These are phyloP conservation scores for Sebastes nivosus DNA, from an alignment of 2,797 vertebrate genomes.

Conservation along the genomic window DNA sequence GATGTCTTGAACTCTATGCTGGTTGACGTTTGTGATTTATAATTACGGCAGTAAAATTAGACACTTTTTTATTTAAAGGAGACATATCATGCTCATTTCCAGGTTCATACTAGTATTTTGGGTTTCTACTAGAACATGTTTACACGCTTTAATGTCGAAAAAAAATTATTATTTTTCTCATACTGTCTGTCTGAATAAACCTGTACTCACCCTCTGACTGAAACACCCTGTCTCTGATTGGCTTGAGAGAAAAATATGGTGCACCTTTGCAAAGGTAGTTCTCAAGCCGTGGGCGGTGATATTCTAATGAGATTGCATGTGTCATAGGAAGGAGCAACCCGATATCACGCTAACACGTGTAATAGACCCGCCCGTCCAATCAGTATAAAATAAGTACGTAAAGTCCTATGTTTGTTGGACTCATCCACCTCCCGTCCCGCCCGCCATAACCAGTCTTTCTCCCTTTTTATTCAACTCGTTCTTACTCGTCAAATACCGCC, in stretches of 20 bases:
- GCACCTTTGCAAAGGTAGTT: background rate
- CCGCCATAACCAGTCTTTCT: no score
- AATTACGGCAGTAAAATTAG: slow-evolving; percentile 1
- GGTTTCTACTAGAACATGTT: background rate
- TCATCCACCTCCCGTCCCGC: no score
- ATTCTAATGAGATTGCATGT: background rate
- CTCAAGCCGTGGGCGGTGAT: background rate
- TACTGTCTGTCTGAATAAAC: background rate
- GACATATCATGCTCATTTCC: no score
- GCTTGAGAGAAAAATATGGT: background rate
- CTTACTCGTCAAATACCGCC: no score
- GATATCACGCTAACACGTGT: no score
- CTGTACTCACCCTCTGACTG: no score
- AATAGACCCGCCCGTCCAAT: no score
- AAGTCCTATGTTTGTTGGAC: no score
- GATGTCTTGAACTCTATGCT: background rate
- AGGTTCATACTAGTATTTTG: background rate
- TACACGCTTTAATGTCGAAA: background rate
- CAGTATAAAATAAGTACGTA: no score
- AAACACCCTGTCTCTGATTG: background rate
- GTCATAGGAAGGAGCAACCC: no score
- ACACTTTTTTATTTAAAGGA: no score
- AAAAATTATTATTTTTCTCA: background rate
- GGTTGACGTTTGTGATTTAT: slow-evolving; percentile 6
- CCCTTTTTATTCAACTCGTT: no score